A percentile compares a stretch with the other conserved stretches of the same genome.
These are phyloP conservation scores for Tiliacea aurago DNA, from an alignment of 2,888 invertebrate genomes.

Conservation along the genomic window DNA sequence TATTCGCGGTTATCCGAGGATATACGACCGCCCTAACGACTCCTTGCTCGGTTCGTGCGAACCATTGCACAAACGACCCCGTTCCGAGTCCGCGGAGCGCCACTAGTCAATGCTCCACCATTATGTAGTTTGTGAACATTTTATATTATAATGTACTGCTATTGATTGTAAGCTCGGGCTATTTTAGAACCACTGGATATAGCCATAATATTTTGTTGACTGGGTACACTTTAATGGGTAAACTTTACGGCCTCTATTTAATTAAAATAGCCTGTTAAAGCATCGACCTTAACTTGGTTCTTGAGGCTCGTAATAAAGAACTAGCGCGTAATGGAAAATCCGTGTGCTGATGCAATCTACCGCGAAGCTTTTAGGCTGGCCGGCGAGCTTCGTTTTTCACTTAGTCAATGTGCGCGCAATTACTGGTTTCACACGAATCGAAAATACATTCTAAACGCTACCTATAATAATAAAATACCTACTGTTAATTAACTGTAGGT, in stretches of 20 bases:
- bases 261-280: constrained; percentile 67
- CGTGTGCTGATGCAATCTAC: constrained; percentile 89
- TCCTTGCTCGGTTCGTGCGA: constrained; percentile 73
- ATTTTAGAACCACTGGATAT: constrained; percentile 37
- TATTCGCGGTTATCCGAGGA: constrained; percentile 87
- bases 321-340: constrained; percentile 86
- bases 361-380: constrained; percentile 85
- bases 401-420: constrained; percentile 82
- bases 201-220: constrained; percentile 49
- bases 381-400: constrained; percentile 83
- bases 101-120: constrained; percentile 68
- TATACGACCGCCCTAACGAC: constrained; percentile 87
- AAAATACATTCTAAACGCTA: constrained; percentile 50
- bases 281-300: constrained; percentile 66
- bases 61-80: constrained; percentile 80
- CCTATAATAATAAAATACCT: constrained; percentile 15
- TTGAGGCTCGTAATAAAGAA: constrained; percentile 75
- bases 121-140: constrained; percentile 61
- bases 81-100: constrained; percentile 68
- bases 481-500: constrained; percentile 29
- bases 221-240: constrained; percentile 34
- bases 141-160: constrained; percentile 57
- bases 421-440: constrained; percentile 76
- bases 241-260: constrained; percentile 62
- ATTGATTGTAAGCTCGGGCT: constrained; percentile 44